Evolutionary conservation across 1,140 invertebrate species (phyloP).

Genomic region (Lysiphlebus fabarum): DNA sequence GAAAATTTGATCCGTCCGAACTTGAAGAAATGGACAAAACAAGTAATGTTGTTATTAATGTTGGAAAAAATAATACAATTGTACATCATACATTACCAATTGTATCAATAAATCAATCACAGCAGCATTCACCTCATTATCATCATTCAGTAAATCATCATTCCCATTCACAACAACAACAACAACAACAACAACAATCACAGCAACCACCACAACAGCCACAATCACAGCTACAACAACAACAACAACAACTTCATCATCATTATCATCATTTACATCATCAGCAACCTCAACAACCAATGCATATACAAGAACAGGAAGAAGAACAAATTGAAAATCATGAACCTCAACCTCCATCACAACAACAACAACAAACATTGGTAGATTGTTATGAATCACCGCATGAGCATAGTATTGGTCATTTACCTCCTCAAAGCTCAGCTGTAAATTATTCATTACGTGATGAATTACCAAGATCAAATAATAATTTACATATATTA

Average conservation of each 20-base stretch:
- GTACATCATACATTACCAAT: conserved; percentile 8
- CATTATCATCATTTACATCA: conserved; percentile 37
- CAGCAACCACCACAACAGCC: conserved; percentile 29
- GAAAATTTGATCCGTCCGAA: conserved; percentile 82
- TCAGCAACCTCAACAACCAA: conserved; percentile 26
- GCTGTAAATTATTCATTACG: conserved; percentile 62
- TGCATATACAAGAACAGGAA: conserved; percentile 37
- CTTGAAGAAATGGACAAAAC: conserved; percentile 64
- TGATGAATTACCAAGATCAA: conserved; percentile 44
- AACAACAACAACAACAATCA: conserved; percentile 20
- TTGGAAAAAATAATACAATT: conserved; percentile 37
- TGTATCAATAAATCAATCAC: background rate
- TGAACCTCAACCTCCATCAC: conserved; percentile 34
- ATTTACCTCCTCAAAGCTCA: conserved; percentile 57
- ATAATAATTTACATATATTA: conserved; percentile 32
- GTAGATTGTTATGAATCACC: conserved; percentile 17
- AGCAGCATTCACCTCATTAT: conserved; percentile 26
- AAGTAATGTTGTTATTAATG: conserved; percentile 41
- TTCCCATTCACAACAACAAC: conserved; percentile 31
- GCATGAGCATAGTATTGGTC: conserved; percentile 43
- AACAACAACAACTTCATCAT: conserved; percentile 23
- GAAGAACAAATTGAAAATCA: conserved; percentile 15
- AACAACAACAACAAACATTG: conserved; percentile 13
- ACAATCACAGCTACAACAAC: conserved; percentile 36
- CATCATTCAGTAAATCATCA: conserved; percentile 21